These are phyloP conservation scores for Bucco capensis DNA, from an alignment of 2,113 vertebrate genomes.

Conservation along the genomic window DNA sequence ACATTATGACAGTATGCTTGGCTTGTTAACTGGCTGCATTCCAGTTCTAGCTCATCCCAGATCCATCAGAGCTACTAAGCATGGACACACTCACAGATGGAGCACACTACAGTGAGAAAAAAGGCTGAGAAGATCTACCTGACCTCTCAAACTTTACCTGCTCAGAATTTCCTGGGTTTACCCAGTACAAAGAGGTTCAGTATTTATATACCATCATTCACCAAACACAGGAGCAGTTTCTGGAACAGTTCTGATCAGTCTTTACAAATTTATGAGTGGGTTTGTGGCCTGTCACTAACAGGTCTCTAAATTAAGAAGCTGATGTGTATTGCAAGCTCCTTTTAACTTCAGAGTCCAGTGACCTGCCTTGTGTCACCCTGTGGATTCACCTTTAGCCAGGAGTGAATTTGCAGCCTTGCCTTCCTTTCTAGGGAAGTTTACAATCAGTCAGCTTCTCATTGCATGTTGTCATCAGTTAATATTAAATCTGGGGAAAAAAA, in stretches of 20 bases:
- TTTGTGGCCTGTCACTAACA: slow-evolving; percentile 52
- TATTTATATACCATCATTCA: slow-evolving; percentile 38
- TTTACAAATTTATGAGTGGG: slow-evolving; percentile 46
- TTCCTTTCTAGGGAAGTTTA: slow-evolving; percentile 7
- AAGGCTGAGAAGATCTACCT: neutral
- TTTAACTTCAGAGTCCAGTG: neutral
- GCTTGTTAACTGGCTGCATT: neutral
- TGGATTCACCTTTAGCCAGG: neutral
- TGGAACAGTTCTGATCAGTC: neutral
- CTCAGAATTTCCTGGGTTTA: neutral
- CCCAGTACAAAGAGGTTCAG: neutral
- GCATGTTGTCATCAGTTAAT: neutral
- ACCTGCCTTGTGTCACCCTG: neutral
- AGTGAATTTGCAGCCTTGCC: neutral
- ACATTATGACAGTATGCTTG: neutral
- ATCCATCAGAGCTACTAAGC: neutral
- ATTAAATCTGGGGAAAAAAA: neutral
- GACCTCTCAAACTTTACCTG: neutral
- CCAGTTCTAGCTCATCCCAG: neutral
- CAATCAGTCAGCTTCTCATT: neutral
- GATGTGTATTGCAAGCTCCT: slow-evolving; percentile 13
- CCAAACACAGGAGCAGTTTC: neutral
- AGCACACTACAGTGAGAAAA: neutral
- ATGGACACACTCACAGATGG: neutral
- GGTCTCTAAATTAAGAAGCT: slow-evolving; percentile 55